Percentiles rank a stretch among this genome's conserved stretches.
Conservation (phyloP, 2,797 vertebrate genomes). For the Setipinna tenuifilis region DNA sequence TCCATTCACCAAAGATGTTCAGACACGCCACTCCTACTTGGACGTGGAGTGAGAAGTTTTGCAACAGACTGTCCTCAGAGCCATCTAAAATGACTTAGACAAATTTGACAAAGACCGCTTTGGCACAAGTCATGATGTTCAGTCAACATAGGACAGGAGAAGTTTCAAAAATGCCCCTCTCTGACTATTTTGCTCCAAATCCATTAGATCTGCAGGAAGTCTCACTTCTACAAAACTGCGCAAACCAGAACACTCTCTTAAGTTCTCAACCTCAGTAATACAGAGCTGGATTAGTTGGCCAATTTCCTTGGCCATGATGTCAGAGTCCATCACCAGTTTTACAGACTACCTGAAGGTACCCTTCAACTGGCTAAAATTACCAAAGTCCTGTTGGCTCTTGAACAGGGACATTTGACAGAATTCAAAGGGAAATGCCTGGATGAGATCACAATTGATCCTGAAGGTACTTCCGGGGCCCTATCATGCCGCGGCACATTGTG, state of each 20-base stretch:
- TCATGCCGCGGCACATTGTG: no score
- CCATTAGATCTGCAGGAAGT: constrained; percentile 27
- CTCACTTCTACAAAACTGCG: no score
- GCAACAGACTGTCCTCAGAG: constrained; percentile 26
- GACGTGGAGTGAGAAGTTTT: constrained; percentile 28
- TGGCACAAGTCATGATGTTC: constrained; percentile 46
- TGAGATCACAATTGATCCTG: no score
- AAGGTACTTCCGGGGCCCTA: no score
- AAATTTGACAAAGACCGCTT: constrained; percentile 37
- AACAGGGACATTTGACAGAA: neutral
- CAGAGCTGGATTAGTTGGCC: constrained; percentile 5
- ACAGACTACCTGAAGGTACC: constrained; percentile 27
- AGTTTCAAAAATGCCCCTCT: constrained; percentile 47
- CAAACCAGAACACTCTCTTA: neutral
- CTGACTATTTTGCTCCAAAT: constrained; percentile 36
- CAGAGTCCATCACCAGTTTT: neutral
- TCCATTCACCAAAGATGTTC: constrained; percentile 50
- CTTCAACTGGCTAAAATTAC: constrained; percentile 21
- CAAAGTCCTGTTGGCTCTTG: neutral
- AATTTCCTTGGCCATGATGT: constrained; percentile 33
- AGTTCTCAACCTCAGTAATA: constrained; percentile 32
- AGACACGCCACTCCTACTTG: constrained; percentile 32
- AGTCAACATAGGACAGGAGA: constrained; percentile 37
- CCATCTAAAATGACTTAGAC: constrained; percentile 35
- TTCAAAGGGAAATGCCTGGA: constrained; percentile 27